Percentiles rank a stretch among this genome's conserved stretches.
Evolutionary conservation across 2,888 invertebrate species (phyloP).

Genomic region (Ecdyonurus torrentis): DNA sequence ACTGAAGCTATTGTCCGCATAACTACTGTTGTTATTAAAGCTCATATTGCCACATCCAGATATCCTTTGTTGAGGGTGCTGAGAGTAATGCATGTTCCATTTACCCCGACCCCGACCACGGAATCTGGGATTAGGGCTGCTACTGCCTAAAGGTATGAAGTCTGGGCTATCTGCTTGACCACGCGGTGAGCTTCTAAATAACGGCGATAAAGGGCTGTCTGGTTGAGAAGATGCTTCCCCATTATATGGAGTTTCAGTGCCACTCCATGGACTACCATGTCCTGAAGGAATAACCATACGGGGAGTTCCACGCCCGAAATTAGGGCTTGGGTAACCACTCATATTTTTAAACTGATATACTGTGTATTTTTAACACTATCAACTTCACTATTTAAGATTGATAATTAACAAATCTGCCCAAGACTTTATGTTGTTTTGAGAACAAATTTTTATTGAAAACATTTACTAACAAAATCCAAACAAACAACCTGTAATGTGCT

Average conservation of each 20-base stretch:
- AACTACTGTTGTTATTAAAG: conserved; percentile 2
- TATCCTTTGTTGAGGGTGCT: neutral
- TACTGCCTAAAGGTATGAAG: neutral
- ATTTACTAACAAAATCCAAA: too few relatives aligned
- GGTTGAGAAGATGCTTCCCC: neutral
- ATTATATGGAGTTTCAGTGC: neutral
- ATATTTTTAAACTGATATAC: too few relatives aligned
- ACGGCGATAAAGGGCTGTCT: neutral
- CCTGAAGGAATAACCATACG: neutral
- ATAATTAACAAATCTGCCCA: too few relatives aligned
- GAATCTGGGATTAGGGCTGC: neutral
- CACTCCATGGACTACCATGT: neutral
- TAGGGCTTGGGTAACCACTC: neutral
- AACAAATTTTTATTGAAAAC: too few relatives aligned
- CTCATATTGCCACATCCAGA: neutral
- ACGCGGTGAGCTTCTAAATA: neutral
- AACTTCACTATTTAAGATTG: too few relatives aligned
- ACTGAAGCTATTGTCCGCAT: neutral
- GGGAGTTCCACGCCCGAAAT: neutral
- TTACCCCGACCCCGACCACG: neutral
- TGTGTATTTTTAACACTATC: too few relatives aligned
- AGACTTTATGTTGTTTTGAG: too few relatives aligned
- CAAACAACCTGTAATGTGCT: too few relatives aligned
- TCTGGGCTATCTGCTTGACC: neutral
- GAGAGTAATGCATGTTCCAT: neutral